phyloP scores from a whole-genome alignment of 2,113 vertebrate genomes.

The Telmatochromis brichardi region DNA sequence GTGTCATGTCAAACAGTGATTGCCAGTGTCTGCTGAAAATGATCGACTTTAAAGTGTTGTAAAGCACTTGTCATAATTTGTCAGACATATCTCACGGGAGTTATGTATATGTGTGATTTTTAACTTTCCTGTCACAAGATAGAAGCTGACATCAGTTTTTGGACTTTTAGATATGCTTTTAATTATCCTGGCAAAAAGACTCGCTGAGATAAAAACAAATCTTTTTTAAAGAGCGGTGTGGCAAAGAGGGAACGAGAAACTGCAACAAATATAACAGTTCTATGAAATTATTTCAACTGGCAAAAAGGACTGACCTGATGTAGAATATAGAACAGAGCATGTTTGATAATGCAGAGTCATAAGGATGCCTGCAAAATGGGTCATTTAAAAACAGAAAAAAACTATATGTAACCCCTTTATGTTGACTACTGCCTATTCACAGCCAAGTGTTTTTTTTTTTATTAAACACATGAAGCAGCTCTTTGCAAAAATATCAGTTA shows the following conservation, averaged over 20 bases:
- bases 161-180: background rate
- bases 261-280: background rate
- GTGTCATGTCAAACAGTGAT: background rate
- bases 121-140: background rate
- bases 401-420: background rate
- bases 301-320: background rate
- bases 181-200: background rate
- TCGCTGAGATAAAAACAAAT: background rate
- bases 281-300: background rate
- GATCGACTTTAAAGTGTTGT: background rate
- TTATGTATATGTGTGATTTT: background rate
- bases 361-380: background rate
- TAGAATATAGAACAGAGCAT: background rate
- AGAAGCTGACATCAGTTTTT: background rate
- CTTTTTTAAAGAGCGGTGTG: background rate
- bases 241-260: background rate
- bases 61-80: background rate
- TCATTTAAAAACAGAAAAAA: rapidly evolving
- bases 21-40: background rate
- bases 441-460: background rate
- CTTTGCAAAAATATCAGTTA: background rate
- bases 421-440: background rate
- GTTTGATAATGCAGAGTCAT: background rate
- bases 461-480: background rate
- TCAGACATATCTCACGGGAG: background rate